Percentiles rank a stretch among this genome's conserved stretches.
Evolutionary conservation across 2,888 invertebrate species (phyloP).

Genomic region (Caenorhabditis sp.): DNA sequence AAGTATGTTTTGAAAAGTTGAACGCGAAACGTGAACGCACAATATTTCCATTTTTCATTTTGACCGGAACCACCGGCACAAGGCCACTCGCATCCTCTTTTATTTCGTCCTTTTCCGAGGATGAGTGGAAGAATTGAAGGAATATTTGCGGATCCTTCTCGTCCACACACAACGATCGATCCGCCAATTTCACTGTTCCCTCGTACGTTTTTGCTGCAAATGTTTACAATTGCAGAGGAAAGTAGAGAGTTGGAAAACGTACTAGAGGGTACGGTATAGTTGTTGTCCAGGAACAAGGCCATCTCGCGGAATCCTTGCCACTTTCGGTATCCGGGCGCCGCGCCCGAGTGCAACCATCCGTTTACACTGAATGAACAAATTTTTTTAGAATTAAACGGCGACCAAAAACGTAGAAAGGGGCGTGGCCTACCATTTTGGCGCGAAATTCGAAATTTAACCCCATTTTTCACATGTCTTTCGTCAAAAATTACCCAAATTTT

Average conservation of each 20-base stretch:
- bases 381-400: too few species aligned
- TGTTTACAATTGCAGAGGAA: too few species aligned
- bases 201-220: too few species aligned
- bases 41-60: too few species aligned
- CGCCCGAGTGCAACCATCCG: conserved; percentile 67
- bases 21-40: too few species aligned
- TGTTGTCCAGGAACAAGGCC: conserved; percentile 62
- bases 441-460: too few species aligned
- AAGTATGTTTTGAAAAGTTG: too few species aligned
- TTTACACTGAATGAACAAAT: conserved; percentile 56
- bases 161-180: conserved; percentile 43
- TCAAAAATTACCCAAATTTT: too few species aligned
- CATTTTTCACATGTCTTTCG: too few species aligned
- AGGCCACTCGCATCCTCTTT: too few species aligned
- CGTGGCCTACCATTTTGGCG: too few species aligned
- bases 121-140: conserved; percentile 21
- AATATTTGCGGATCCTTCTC: neutral
- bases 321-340: conserved; percentile 32
- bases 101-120: conserved; percentile 24
- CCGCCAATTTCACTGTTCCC: conserved; percentile 65
- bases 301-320: conserved; percentile 77
- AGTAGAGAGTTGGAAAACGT: neutral
- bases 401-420: too few species aligned
- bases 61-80: conserved; percentile 66
- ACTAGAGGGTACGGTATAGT: conserved; percentile 67